A percentile compares a stretch with the other conserved stretches of the same genome.
phyloP scores from a whole-genome alignment of 2,797 vertebrate species.

The Lutjanus campechanus region DNA sequence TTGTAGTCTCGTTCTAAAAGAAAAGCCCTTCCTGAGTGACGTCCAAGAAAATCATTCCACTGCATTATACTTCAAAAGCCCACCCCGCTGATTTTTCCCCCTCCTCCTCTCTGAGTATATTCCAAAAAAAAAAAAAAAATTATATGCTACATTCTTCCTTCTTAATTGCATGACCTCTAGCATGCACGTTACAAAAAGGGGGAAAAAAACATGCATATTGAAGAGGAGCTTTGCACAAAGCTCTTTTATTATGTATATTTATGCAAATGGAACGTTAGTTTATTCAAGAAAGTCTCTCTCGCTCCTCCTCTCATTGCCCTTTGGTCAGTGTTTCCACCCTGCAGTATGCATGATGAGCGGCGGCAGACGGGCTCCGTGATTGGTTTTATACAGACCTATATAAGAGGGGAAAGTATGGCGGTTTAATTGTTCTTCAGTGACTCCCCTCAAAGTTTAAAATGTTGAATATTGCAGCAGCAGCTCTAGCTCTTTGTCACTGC shows the following conservation, averaged over 20 bases:
- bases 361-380: slow-evolving; percentile 30
- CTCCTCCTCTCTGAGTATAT: slow-evolving; percentile 28
- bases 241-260: slow-evolving; percentile 85
- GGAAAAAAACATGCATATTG: slow-evolving; percentile 78
- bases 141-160: slow-evolving; percentile 54
- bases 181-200: slow-evolving; percentile 56
- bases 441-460: slow-evolving; percentile 52
- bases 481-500: slow-evolving; percentile 41
- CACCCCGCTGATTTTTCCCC: slow-evolving; percentile 35
- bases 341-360: slow-evolving; percentile 49
- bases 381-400: slow-evolving; percentile 32
- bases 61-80: slow-evolving; percentile 54
- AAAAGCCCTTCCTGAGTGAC: slow-evolving; percentile 41
- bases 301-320: slow-evolving; percentile 73
- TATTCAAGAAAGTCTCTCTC: slow-evolving; percentile 78
- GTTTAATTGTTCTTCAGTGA: slow-evolving; percentile 43
- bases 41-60: slow-evolving; percentile 55
- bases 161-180: slow-evolving; percentile 79
- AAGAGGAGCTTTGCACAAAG: slow-evolving; percentile 74
- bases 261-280: slow-evolving; percentile 81
- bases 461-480: slow-evolving; percentile 46
- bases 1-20: slow-evolving; percentile 4
- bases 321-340: slow-evolving; percentile 69
- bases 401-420: slow-evolving; percentile 19
- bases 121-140: slow-evolving; percentile 24